Conservation (phyloP, 2,113 vertebrate species). For the Perca schrenkii region DNA sequence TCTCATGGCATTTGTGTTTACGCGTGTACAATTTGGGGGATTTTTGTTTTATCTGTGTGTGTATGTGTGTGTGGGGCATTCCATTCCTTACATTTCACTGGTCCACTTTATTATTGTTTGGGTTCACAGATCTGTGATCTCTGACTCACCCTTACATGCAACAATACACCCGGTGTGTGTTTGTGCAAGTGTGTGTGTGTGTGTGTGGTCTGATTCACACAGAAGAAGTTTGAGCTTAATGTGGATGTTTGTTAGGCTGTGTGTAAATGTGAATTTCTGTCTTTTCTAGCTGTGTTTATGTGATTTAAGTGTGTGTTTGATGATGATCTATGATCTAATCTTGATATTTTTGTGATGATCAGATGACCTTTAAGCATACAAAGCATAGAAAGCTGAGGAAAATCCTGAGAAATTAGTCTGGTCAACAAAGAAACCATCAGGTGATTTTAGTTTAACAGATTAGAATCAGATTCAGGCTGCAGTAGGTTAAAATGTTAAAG, state of each 20-base stretch:
- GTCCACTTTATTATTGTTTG: conserved; percentile 69
- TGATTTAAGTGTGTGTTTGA: conserved; percentile 4
- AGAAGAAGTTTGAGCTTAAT: neutral
- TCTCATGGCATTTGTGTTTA: neutral
- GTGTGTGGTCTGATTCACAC: conserved; percentile 11
- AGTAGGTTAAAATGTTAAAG: neutral
- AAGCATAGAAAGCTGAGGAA: neutral
- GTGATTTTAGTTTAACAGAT: neutral
- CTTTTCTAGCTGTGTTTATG: conserved; percentile 12
- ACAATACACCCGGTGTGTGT: conserved; percentile 37
- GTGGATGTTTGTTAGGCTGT: neutral
- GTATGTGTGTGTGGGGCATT: conserved; percentile 45
- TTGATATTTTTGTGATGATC: neutral
- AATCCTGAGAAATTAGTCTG: neutral
- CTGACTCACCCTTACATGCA: conserved; percentile 62
- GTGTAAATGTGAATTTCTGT: neutral
- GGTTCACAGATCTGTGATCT: conserved; percentile 56
- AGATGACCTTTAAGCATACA: neutral
- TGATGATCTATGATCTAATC: neutral
- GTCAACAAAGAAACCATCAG: neutral
- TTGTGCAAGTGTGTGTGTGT: conserved; percentile 26
- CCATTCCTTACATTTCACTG: conserved; percentile 52
- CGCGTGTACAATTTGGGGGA: neutral
- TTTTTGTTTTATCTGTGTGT: neutral
- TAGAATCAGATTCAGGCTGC: neutral